These are phyloP conservation scores for Sebastiscus albofasciatus DNA, from an alignment of 2,797 vertebrate genomes.

Conservation along the genomic window DNA sequence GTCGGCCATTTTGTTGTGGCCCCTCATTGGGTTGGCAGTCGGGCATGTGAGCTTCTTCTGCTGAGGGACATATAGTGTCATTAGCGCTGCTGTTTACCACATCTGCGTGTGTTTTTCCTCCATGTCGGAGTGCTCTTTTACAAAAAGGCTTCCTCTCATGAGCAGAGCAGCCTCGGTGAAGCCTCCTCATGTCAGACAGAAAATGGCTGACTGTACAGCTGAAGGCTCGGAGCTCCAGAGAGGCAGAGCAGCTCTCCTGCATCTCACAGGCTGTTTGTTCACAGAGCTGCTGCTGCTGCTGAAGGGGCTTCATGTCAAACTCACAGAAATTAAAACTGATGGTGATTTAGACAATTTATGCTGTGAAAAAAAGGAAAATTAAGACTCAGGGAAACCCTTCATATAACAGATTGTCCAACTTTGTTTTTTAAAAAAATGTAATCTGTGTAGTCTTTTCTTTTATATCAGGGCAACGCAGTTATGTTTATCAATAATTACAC, in stretches of 20 bases:
- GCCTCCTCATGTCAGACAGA: slow-evolving; percentile 50
- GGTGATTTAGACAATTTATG: not conserved
- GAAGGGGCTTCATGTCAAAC: not conserved
- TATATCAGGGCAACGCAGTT: not conserved
- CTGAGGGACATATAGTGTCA: not conserved
- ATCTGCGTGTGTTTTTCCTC: not conserved
- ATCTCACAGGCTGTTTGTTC: not conserved
- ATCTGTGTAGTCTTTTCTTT: not conserved
- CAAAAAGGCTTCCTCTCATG: not conserved
- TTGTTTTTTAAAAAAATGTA: not conserved
- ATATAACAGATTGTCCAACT: not conserved
- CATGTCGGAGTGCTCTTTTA: not conserved
- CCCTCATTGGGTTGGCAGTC: slow-evolving; percentile 7
- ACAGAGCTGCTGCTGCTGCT: not conserved
- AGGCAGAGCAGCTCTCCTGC: slow-evolving; percentile 25
- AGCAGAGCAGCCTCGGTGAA: slow-evolving; percentile 25
- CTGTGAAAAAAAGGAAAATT: not conserved
- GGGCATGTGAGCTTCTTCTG: not conserved
- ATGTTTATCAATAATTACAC: not conserved
- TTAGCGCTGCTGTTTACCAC: not conserved
- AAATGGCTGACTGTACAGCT: slow-evolving; percentile 63
- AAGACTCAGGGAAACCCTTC: not conserved
- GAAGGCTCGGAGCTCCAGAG: slow-evolving; percentile 46
- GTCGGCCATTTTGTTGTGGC: slow-evolving; percentile 55
- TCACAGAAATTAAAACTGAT: not conserved